phyloP scores from a whole-genome alignment of 23 tunicate genomes.

The Halocynthia roretzi region DNA sequence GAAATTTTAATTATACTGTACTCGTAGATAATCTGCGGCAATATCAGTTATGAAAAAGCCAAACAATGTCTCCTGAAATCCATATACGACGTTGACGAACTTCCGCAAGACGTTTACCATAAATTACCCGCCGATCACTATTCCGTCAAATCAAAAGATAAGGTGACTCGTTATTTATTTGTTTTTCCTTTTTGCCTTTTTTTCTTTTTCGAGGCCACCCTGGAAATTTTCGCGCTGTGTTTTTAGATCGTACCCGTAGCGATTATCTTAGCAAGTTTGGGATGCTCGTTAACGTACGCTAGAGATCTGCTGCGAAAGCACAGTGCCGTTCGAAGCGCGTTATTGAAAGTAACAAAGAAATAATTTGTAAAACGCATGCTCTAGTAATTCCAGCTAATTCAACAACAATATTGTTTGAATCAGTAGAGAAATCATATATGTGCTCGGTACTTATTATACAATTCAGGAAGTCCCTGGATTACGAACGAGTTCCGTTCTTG shows the following conservation, averaged over 20 bases:
- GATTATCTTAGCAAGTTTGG: conserved; percentile 39
- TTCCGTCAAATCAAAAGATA: conserved; percentile 45
- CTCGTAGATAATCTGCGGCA: conserved; percentile 45
- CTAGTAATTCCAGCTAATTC: too few species aligned
- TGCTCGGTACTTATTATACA: too few species aligned
- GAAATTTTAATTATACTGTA: background rate
- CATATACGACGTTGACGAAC: conserved; percentile 41
- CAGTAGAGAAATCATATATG: too few species aligned
- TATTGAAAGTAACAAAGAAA: conserved; percentile 6
- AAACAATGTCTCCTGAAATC: conserved; percentile 43
- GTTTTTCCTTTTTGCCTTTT: too few species aligned
- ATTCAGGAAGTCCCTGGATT: too few species aligned
- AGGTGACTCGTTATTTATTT: conserved; percentile 15
- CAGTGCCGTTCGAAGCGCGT: conserved; percentile 42
- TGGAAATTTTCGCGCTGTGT: background rate
- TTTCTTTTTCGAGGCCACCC: background rate
- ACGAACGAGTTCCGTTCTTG: too few species aligned
- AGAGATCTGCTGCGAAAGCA: conserved; percentile 6
- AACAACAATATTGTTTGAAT: too few species aligned
- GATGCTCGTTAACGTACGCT: conserved; percentile 36
- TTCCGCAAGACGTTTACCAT: conserved; percentile 4
- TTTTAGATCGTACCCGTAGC: conserved; percentile 66
- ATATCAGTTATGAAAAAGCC: conserved; percentile 35
- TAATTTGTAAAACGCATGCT: too few species aligned
- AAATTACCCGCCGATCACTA: conserved; percentile 35